phyloP scores from a whole-genome alignment of 2,797 vertebrate genomes.

The Dallia pectoralis region DNA sequence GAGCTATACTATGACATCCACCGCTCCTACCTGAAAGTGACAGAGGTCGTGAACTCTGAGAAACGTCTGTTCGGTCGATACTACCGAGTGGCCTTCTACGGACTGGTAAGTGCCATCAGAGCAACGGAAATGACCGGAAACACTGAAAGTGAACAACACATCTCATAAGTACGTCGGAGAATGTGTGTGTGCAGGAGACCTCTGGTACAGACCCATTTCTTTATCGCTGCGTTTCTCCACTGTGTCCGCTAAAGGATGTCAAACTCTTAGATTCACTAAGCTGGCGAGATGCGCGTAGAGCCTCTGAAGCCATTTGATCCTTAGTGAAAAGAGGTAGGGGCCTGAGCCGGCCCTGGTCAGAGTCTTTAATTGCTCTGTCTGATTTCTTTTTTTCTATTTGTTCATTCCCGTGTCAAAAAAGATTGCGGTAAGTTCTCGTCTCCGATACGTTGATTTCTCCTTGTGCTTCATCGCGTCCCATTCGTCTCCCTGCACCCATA shows the following conservation, averaged over 20 bases:
- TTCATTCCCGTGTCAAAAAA: slow-evolving; percentile 83
- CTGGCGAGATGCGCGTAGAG: not conserved
- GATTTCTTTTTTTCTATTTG: slow-evolving; percentile 82
- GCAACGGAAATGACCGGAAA: not conserved
- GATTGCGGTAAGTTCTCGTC: slow-evolving; percentile 93
- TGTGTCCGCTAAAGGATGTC: not conserved
- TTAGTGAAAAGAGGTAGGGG: not conserved
- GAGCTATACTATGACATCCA: slow-evolving; percentile 98
- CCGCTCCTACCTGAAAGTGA: slow-evolving; percentile 94
- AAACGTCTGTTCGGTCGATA: slow-evolving; percentile 95
- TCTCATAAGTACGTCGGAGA: not conserved
- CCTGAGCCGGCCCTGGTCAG: slow-evolving; percentile 21
- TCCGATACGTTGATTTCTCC: slow-evolving; percentile 30
- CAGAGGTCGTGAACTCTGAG: slow-evolving; percentile 95
- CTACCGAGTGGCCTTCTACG: slow-evolving; percentile 96
- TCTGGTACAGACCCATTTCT: not conserved
- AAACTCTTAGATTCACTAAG: not conserved
- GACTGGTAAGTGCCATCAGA: slow-evolving; percentile 81
- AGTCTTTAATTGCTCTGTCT: slow-evolving; percentile 84
- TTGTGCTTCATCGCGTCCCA: slow-evolving; percentile 50
- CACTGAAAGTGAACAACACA: not conserved
- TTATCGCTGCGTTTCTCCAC: not conserved
- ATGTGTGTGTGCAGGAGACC: not conserved
- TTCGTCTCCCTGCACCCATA: slow-evolving; percentile 49
- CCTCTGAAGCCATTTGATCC: not conserved